Percentiles rank a stretch among this genome's conserved stretches.
Conservation (phyloP, 1,140 invertebrate species). For the Drosophila rufa region DNA sequence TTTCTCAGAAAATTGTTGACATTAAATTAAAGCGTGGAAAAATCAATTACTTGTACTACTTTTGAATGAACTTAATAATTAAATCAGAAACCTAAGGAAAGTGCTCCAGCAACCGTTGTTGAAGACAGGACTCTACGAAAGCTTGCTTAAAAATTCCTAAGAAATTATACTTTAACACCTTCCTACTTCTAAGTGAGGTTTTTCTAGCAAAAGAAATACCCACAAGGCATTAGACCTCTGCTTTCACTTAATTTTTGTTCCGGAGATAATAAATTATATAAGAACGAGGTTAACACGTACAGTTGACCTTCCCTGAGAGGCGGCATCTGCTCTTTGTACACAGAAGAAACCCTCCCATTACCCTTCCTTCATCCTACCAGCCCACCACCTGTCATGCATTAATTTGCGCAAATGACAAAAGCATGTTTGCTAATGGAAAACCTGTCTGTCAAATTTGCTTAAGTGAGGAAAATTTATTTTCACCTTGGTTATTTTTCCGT, state of each 20-base stretch:
- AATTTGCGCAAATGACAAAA: slow-evolving; percentile 80
- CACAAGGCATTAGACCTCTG: neutral
- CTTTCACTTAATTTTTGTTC: neutral
- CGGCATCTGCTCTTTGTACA: slow-evolving; percentile 38
- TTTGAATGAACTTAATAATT: neutral
- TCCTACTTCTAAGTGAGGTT: neutral
- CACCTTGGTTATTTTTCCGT: slow-evolving; percentile 45
- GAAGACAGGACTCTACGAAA: no score
- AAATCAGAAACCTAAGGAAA: neutral
- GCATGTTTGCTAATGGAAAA: slow-evolving; percentile 80
- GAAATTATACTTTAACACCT: neutral
- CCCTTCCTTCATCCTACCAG: neutral
- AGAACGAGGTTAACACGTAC: slow-evolving; percentile 10
- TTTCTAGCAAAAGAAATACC: neutral
- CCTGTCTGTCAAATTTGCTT: slow-evolving; percentile 72
- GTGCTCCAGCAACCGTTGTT: no score
- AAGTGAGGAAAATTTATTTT: slow-evolving; percentile 74
- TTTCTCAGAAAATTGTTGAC: neutral
- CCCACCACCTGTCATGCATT: slow-evolving; percentile 54
- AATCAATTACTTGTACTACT: neutral
- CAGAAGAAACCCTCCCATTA: neutral
- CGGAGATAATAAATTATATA: slow-evolving; percentile 34
- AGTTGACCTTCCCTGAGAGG: slow-evolving; percentile 30
- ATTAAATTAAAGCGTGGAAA: neutral
- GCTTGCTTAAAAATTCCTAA: no score